Percentiles rank a stretch among this genome's conserved stretches.
Evolutionary conservation across 2,888 invertebrate genomes (phyloP).

Genomic region (Agriopis aurantiaria): DNA sequence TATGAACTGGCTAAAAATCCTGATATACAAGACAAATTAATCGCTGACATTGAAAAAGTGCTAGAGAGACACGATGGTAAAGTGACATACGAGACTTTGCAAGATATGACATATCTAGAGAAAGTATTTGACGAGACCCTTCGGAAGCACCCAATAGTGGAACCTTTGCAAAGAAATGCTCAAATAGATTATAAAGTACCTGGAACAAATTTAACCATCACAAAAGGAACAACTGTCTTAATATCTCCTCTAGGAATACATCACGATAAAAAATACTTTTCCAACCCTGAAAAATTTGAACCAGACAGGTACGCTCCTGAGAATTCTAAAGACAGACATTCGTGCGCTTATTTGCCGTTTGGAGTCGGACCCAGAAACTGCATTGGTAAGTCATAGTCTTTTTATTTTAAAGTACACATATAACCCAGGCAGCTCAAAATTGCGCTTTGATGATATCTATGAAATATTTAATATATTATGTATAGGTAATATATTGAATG

Average conservation of each 20-base stretch:
- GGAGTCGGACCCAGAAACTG: constrained; percentile 76
- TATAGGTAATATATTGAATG: no score
- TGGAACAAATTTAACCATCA: constrained; percentile 61
- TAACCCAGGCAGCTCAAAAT: neutral
- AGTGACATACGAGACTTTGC: constrained; percentile 68
- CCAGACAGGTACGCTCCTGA: constrained; percentile 48
- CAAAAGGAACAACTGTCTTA: constrained; percentile 62
- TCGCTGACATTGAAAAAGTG: constrained; percentile 60
- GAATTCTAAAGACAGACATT: constrained; percentile 57
- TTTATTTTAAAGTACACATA: neutral
- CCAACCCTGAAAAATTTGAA: constrained; percentile 75
- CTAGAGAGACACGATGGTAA: constrained; percentile 58
- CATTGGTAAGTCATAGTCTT: constrained; percentile 62
- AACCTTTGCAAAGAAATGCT: constrained; percentile 66
- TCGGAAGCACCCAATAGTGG: constrained; percentile 75
- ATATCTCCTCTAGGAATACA: constrained; percentile 71
- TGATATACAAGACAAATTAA: constrained; percentile 67
- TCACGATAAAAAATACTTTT: constrained; percentile 70
- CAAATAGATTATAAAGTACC: constrained; percentile 63
- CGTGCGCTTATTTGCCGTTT: constrained; percentile 72
- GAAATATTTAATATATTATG: no score
- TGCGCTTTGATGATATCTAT: neutral
- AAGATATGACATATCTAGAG: constrained; percentile 70
- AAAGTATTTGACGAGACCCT: constrained; percentile 70
- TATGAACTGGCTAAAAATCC: constrained; percentile 68